Base-by-base conservation (phyloP, 2,888 invertebrate species). In the Nysson spinosus region DNA sequence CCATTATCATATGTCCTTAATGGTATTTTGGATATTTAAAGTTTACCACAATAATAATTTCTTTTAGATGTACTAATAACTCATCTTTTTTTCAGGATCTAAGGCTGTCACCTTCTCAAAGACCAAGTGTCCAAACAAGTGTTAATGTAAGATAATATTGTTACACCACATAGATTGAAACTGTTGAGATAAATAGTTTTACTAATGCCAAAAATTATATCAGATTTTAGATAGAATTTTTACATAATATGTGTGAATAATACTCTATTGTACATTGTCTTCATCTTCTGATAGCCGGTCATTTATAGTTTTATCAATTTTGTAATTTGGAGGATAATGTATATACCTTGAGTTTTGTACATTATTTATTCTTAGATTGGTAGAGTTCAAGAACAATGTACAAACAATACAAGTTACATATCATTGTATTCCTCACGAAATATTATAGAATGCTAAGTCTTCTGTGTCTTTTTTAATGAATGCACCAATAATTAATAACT, bases 121-220 rank as follows among this genome's bases (percentile, higher is more conserved):
- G 37, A 50, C 57, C 3, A 72, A 72, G 54, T 75, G 75, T 50
- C 42, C 26, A 56, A 65, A 55, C 22, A 76, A 12, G 44, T 77
- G 72, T 49, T 76, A 64, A 17, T 30, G 42, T 5, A 37, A 14
- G 14, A 11, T 42, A 9, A 26, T 3, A n/a, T n/a, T n/a, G n/a
- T n/a, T n/a, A n/a, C n/a, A n/a, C n/a, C n/a, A n/a, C n/a, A n/a
- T n/a, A n/a, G n/a, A n/a, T n/a, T n/a, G n/a, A n/a, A n/a, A n/a
- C n/a, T n/a, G n/a, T n/a, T 60, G 3, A 11, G 30, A 26, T 7
- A 34, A 22, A 14, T n/a, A 35, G 11, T 14, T 22, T 7, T 24
- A 32, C n/a, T n/a, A n/a, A n/a, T n/a, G n/a, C n/a, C n/a, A n/a
- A n/a, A n/a, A n/a, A 11, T 19, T 22, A 14, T 7, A 12, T 28